Conservation (phyloP, 2,888 invertebrate genomes). For the Drosophila yooni region DNA sequence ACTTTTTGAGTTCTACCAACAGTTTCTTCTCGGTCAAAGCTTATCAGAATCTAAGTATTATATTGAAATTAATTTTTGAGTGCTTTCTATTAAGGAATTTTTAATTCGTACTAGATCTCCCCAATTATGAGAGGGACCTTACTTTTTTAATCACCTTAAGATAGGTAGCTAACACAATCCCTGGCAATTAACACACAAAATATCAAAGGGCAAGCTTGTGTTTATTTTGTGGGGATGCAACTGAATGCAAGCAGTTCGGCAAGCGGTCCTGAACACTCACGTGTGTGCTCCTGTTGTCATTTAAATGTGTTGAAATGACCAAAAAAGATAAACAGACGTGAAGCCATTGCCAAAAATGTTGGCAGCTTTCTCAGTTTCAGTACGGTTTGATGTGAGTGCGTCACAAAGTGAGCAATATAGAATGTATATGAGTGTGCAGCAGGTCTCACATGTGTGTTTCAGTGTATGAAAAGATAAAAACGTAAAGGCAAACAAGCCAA, state of each 20-base stretch:
- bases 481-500: slow-evolving; percentile 71
- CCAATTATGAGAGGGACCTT: background rate
- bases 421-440: slow-evolving; percentile 21
- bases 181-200: slow-evolving; percentile 45
- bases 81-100: background rate
- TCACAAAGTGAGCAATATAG: slow-evolving; percentile 75
- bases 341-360: slow-evolving; percentile 55
- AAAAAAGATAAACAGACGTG: slow-evolving; percentile 69
- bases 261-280: slow-evolving; percentile 18
- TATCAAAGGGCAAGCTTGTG: slow-evolving; percentile 39
- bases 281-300: slow-evolving; percentile 34
- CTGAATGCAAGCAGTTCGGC: slow-evolving; percentile 24
- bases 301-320: slow-evolving; percentile 76
- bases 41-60: background rate
- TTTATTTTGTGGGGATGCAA: slow-evolving; percentile 14
- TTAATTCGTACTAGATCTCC: background rate
- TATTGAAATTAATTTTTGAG: background rate
- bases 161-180: background rate
- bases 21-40: background rate
- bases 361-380: slow-evolving; percentile 51
- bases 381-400: slow-evolving; percentile 29
- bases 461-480: slow-evolving; percentile 76
- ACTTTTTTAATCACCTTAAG: background rate
- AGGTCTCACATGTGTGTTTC: slow-evolving; percentile 58
- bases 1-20: background rate